These are phyloP conservation scores for Papilio polytes DNA, from an alignment of 1,140 invertebrate species.

Conservation along the genomic window DNA sequence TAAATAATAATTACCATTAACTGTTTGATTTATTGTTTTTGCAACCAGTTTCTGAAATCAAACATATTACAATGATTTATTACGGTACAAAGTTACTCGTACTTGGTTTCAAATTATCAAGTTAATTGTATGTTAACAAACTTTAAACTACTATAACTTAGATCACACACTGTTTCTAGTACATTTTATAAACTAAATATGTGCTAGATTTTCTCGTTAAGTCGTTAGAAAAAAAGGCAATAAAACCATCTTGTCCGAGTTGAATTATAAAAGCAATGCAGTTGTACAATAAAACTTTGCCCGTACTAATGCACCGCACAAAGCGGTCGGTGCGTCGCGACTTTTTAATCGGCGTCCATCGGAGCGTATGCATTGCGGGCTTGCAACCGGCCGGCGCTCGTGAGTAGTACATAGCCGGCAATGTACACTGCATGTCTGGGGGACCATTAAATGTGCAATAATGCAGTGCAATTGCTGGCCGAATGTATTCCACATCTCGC, in stretches of 20 bases:
- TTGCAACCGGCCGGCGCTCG: neutral
- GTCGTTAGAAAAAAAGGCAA: neutral
- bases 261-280: conserved; percentile 18
- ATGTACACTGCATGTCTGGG: conserved; percentile 46
- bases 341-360: conserved; percentile 26
- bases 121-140: too few species aligned
- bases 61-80: too few species aligned
- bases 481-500: conserved; percentile 43
- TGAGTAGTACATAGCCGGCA: conserved; percentile 22
- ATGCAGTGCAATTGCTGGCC: conserved; percentile 55
- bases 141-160: too few species aligned
- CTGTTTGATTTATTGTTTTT: neutral
- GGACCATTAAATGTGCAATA: conserved; percentile 68
- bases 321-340: conserved; percentile 20
- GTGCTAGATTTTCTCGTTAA: neutral
- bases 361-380: conserved; percentile 17
- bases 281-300: conserved; percentile 22
- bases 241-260: conserved; percentile 13
- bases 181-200: neutral
- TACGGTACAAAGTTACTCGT: too few species aligned
- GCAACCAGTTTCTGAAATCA: neutral
- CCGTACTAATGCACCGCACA: conserved; percentile 27
- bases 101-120: too few species aligned
- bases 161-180: too few species aligned
- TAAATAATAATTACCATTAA: neutral